Percentiles rank a stretch among this genome's conserved stretches.
phyloP scores from a whole-genome alignment of 2,888 invertebrate genomes.

The Mythimna impura region DNA sequence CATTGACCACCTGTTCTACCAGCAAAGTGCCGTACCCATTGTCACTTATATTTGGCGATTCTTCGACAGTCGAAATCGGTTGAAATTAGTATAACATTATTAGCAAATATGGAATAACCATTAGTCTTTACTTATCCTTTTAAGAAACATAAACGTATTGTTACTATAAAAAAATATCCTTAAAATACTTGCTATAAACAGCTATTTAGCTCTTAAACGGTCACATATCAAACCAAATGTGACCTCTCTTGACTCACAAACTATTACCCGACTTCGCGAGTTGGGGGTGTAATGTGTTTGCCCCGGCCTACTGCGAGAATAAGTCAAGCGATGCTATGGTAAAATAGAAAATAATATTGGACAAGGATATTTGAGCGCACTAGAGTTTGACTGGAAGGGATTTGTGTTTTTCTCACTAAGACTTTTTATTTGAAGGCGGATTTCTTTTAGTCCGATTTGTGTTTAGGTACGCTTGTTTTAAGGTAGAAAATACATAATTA shows the following conservation, averaged over 20 bases:
- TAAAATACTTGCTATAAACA: neutral
- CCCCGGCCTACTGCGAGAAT: conserved; percentile 54
- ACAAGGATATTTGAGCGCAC: conserved; percentile 33
- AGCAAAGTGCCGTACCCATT: no score
- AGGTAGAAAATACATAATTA: neutral
- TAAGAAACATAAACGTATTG: no score
- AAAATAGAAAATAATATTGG: conserved; percentile 67
- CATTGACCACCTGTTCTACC: no score
- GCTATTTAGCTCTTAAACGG: conserved; percentile 26
- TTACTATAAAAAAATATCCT: neutral
- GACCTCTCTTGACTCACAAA: conserved; percentile 42
- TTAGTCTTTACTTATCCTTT: no score
- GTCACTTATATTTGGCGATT: no score
- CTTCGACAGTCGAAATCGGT: no score
- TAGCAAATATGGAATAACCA: no score
- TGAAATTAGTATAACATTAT: no score
- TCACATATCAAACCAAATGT: conserved; percentile 34
- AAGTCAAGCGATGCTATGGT: conserved; percentile 64
- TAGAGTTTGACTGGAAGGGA: conserved; percentile 12
- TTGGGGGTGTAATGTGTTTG: conserved; percentile 62
- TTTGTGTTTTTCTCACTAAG: neutral
- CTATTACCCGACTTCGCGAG: conserved; percentile 47
- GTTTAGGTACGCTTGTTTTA: neutral
- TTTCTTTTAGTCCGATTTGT: neutral
- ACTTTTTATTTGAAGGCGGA: neutral